Evolutionary conservation across 2,888 invertebrate genomes (phyloP).

Genomic region (Parnassius smintheus): DNA sequence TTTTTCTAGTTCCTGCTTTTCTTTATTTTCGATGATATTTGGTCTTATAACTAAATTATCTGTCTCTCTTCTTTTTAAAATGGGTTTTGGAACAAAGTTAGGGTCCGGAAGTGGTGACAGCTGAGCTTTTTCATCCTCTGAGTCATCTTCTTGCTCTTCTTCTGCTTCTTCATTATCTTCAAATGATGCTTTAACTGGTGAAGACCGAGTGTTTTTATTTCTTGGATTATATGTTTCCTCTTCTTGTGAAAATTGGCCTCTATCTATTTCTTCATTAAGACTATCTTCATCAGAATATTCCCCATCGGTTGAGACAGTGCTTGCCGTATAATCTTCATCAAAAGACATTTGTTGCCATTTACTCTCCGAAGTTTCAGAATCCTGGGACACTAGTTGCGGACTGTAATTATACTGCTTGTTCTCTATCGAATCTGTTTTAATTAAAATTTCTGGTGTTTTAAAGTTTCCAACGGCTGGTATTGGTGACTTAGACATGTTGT

Average conservation of each 20-base stretch:
- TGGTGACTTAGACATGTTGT: conserved; percentile 28
- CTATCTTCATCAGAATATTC: conserved; percentile 68
- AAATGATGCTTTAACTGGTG: conserved; percentile 47
- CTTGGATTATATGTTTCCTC: conserved; percentile 87
- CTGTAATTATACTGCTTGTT: conserved; percentile 41
- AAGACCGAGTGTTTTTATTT: conserved; percentile 64
- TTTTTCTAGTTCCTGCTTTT: conserved; percentile 45
- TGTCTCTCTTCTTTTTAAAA: conserved; percentile 83
- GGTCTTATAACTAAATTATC: conserved; percentile 38
- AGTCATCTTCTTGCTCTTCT: conserved; percentile 43
- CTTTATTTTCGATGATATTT: conserved; percentile 37
- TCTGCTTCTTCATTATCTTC: conserved; percentile 69
- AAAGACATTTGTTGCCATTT: conserved; percentile 77
- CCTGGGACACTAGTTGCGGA: conserved; percentile 51
- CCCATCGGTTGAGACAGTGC: conserved; percentile 80
- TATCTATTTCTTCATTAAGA: conserved; percentile 57
- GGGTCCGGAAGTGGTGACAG: conserved; percentile 85
- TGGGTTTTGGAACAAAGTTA: conserved; percentile 89
- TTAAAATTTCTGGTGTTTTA: conserved; percentile 52
- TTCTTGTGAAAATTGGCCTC: conserved; percentile 58
- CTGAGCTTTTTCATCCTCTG: conserved; percentile 81
- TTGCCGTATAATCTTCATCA: conserved; percentile 83
- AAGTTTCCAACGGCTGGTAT: conserved; percentile 26
- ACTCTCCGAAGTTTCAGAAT: conserved; percentile 54
- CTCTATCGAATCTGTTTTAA: conserved; percentile 62